Evolutionary conservation across 2,797 vertebrate species (phyloP).

Genomic region (Periparus ater): DNA sequence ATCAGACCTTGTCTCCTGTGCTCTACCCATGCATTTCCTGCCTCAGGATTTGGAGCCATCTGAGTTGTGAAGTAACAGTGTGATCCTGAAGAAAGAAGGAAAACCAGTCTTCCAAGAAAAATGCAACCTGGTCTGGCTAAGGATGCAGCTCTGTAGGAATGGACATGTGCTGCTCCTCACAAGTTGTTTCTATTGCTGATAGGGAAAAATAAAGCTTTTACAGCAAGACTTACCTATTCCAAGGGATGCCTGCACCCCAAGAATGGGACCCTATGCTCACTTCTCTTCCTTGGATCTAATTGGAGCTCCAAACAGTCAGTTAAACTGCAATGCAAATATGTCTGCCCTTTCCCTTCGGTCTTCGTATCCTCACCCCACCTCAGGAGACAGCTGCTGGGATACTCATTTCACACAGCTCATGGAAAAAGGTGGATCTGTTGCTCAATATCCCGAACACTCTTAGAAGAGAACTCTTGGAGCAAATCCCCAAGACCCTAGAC

Average conservation of each 20-base stretch:
- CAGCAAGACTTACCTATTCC: not conserved
- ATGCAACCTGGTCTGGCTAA: not conserved
- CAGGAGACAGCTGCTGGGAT: not conserved
- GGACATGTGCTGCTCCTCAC: not conserved
- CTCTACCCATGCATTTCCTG: not conserved
- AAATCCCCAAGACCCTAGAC: not conserved
- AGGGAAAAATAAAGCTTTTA: not conserved
- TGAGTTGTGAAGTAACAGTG: not conserved
- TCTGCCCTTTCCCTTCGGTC: not conserved
- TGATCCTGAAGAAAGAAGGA: not conserved
- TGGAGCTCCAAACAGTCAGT: not conserved
- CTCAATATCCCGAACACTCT: not conserved
- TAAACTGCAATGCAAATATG: not conserved
- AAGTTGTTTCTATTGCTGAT: not conserved
- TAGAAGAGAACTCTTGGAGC: not conserved
- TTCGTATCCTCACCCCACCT: not conserved
- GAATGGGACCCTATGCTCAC: not conserved
- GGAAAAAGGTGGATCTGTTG: not conserved
- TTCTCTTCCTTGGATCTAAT: not conserved
- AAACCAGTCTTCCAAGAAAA: not conserved
- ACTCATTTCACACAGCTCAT: fast-evolving
- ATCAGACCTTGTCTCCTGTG: not conserved
- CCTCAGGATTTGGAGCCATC: not conserved
- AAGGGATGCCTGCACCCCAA: not conserved
- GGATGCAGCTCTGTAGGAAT: not conserved